Evolutionary conservation across 2,888 invertebrate species (phyloP).

Genomic region (Pantelozetes paolii): DNA sequence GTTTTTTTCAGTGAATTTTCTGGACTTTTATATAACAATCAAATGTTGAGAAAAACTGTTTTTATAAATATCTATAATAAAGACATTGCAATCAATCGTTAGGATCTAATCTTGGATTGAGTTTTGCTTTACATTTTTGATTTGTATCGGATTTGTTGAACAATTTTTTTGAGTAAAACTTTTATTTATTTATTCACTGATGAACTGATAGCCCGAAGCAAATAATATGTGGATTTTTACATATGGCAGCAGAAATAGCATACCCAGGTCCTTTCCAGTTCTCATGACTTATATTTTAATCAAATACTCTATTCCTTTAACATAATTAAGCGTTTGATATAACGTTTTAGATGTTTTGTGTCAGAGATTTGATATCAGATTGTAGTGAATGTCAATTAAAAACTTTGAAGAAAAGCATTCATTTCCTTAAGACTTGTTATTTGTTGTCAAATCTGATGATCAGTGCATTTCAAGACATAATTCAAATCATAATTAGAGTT

Average conservation of each 20-base stretch:
- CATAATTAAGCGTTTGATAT: no score
- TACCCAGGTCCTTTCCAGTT: not conserved
- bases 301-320: no score
- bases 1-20: not conserved
- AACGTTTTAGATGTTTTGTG: no score
- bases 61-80: not conserved
- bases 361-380: no score
- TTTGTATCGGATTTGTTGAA: not conserved
- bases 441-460: no score
- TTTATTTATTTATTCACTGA: not conserved
- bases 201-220: constrained; percentile 7
- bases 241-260: not conserved
- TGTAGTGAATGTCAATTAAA: no score
- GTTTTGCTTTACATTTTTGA: not conserved
- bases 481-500: not conserved
- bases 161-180: not conserved
- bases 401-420: no score
- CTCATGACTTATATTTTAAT: not conserved
- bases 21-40: not conserved
- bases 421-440: no score
- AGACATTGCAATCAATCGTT: not conserved
- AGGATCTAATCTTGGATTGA: not conserved
- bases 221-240: not conserved
- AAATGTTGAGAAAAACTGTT: not conserved
- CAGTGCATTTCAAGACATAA: no score